Base-by-base conservation (phyloP, 2,888 invertebrate genomes). In the Lobophora halterata region DNA sequence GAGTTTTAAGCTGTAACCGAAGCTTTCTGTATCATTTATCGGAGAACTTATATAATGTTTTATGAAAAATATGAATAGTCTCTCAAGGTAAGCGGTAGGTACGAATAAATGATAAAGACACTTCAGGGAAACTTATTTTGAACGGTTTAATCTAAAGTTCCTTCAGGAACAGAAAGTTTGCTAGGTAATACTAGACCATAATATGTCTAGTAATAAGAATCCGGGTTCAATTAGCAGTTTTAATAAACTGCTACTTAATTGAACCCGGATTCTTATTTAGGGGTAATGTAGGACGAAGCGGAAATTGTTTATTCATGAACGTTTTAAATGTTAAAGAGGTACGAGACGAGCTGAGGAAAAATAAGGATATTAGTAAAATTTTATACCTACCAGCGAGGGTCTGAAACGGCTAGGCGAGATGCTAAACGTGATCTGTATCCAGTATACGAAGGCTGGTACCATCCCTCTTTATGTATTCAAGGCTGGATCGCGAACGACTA, bases 271-370 rank as follows among this genome's bases (percentile, higher is more conserved):
- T 61, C 61, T 60, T 53, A 45, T 56, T 52, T 44, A 34, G 41
- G 40, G 55, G 46, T 45, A 48, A 49, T 45, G 52, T 53, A 47
- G 30, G 56, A 46, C 51, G 47, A 54, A 55, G 46, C 41, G 41
- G 47, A 52, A 54, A 61, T 61, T 63, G 54, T 60, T 65, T 68
- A 65, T 71, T 68, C 59, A 69, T 68, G 66, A 63, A 55, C 52
- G 44, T 56, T 65, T 59, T 50, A 61, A 52, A 59, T 60, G 58
- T 59, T 50, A 57, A 61, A 55, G 47, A 57, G 53, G 45, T 47
- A 55, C 19, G 39, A 47, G 40, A n/a, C n/a, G n/a, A 18, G 14
- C 33, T 32, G 26, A 48, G 41, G 18, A 41, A 39, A 39, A 39
- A 31, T 46, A 46, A 16, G 25, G 31, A 32, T 48, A 50, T 52